Base-by-base conservation (phyloP, 1,140 invertebrate genomes). In the Drosophila yakuba region DNA sequence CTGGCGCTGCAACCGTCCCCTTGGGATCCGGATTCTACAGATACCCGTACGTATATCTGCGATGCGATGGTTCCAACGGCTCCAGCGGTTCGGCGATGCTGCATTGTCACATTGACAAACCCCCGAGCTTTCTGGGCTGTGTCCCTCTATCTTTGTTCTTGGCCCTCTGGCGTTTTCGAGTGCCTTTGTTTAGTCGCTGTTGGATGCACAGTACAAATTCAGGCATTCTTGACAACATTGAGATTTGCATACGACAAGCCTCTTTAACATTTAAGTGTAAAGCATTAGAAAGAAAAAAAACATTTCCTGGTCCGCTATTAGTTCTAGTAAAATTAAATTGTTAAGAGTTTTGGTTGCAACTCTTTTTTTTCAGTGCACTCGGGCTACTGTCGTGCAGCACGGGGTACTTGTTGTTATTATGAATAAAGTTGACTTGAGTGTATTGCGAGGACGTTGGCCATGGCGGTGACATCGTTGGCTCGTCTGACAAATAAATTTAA, bases 41-140 rank as follows among this genome's bases (percentile, higher is more conserved):
- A 68, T 63, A 64, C 64, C 43, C 20, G 43, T 64, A 68, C 45
- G 44, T 43, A 52, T 66, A 68, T 68, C 60, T 68, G 60, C 4
- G 25, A 32, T 35, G 51, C 64, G 38, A 17, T 17, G 66, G 32
- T 8, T 32, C 67, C 32, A 45, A n/a, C 25, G 66, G 32, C 32
- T 32, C 67, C 32, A 62, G 47, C 47, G 50, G 52, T 59, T 74
- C 66, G 48, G 54, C 58, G 57, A 63, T 67, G 62, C 74, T 61
- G 74, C 80, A 83, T 83, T 85, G 81, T 85, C 81, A 81, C 78
- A 78, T 84, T 79, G 80, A 78, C 80, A 78, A 69, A 64, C 68
- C 78, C 41, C 62, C 58, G 45, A 62, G 71, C 55, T 56, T 15
- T n/a, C 47, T 54, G 56, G 54, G 58, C 59, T 63, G 41, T 63